phyloP scores from a whole-genome alignment of 2,113 vertebrate species.

The Calyptomena viridis region DNA sequence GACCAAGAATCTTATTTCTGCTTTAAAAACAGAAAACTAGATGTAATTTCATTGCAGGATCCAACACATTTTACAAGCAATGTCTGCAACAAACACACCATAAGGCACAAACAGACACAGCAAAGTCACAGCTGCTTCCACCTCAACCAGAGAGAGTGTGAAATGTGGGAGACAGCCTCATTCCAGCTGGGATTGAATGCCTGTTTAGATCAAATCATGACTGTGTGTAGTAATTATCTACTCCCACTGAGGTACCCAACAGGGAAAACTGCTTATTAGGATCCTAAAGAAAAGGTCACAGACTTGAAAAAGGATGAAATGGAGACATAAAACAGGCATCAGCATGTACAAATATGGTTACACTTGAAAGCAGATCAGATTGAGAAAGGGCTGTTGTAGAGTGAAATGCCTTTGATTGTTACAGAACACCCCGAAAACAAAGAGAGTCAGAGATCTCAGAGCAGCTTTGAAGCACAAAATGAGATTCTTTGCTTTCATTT shows the following conservation, averaged over 20 bases:
- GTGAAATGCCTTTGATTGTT: slow-evolving; percentile 26
- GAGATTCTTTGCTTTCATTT: slow-evolving; percentile 9
- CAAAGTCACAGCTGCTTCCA: not conserved
- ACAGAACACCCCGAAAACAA: slow-evolving; percentile 36
- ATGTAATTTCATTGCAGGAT: accelerated
- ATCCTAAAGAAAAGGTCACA: slow-evolving; percentile 39
- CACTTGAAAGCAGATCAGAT: slow-evolving; percentile 10
- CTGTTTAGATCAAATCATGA: not conserved
- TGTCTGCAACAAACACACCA: not conserved
- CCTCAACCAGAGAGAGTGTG: not conserved
- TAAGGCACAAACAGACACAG: not conserved
- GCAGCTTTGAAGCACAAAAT: slow-evolving; percentile 59
- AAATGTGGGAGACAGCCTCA: not conserved
- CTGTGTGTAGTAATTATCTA: not conserved
- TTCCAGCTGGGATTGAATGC: not conserved
- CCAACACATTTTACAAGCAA: not conserved
- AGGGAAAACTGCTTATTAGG: slow-evolving; percentile 38
- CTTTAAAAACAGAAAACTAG: not conserved
- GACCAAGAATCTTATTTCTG: not conserved
- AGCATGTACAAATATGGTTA: slow-evolving; percentile 41
- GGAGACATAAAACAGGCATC: slow-evolving; percentile 31
- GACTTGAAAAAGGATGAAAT: not conserved
- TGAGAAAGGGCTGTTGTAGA: not conserved
- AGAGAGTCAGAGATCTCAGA: not conserved
- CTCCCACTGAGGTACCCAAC: not conserved